Evolutionary conservation across 2,113 vertebrate species (phyloP), one percentile per base, ranked within the genome.

Genomic region (Nicator chloris): DNA sequence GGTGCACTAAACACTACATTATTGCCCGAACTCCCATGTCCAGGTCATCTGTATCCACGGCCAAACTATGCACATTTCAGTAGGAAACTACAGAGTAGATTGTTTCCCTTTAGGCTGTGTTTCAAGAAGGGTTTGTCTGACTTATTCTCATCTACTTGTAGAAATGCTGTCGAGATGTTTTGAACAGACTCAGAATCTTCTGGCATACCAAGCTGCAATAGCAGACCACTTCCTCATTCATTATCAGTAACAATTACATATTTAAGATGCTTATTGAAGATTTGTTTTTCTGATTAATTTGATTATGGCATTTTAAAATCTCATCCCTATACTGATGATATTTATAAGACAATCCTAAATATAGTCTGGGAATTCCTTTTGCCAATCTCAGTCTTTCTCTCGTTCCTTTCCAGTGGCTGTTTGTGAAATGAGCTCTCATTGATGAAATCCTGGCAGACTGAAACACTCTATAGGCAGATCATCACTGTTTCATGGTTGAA

Each of bases 21-120:
- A 39, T 21, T 61, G 10, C 9, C 40, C 31, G 23, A 79, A 0
- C 3, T 11, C 16, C 37, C 3, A 0, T 23, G 23, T 72, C 16
- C 35, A 44, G 22, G 10, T 22, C 9, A 44, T 66, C 31, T 54
- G 3, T 10, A 56, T 14, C 24, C 53, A 68, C 61, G 28, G 21
- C 28, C 35, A 68, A 35, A 12, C 40, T 35, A 31, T 27, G 3
- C 7, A 20, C 13, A 16, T 50, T 50, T 28, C 4, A 22, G 8
- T 6, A 13, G 47, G 61, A 56, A 89, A 44, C 4, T 45, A 35
- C 54, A 45, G 47, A 17, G 20, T 10, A 22, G 28, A 31, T 66
- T 39, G 31, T 70, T 73, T 73, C 53, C 33, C 23, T 44, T 44
- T 6, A 17, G 10, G 4, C 10, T 60, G 9, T 44, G 19, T 37